Conservation (phyloP, 2,113 vertebrate genomes). For the Corvus cornix region DNA sequence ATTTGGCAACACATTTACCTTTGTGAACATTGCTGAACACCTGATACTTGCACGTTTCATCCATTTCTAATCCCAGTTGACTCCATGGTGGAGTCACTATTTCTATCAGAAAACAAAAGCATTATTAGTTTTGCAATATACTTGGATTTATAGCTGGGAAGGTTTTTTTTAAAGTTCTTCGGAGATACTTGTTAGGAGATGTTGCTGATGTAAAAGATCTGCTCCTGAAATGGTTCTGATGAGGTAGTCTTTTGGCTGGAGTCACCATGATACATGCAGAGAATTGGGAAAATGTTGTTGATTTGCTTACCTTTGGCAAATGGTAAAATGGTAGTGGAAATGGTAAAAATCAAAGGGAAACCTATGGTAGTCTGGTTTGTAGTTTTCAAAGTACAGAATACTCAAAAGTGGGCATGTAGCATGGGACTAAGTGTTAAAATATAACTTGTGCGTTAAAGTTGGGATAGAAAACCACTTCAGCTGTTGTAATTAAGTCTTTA, state of each 20-base stretch:
- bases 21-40: background rate
- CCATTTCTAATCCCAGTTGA: background rate
- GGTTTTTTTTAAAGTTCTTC: background rate
- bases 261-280: background rate
- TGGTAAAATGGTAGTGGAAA: background rate
- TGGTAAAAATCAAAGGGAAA: background rate
- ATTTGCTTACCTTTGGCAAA: background rate
- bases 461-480: background rate
- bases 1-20: background rate
- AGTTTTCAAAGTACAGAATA: background rate
- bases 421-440: background rate
- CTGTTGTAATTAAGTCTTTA: background rate
- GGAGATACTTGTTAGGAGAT: background rate
- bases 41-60: background rate
- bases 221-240: background rate
- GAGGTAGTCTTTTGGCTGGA: background rate
- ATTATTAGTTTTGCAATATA: background rate
- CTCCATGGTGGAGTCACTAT: background rate
- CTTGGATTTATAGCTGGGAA: background rate
- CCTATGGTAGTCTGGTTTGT: background rate
- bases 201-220: background rate
- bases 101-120: background rate
- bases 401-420: fast-evolving
- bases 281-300: background rate
- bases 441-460: background rate